Evolutionary conservation across 2,888 invertebrate genomes (phyloP).

Genomic region (Tachina grossa): DNA sequence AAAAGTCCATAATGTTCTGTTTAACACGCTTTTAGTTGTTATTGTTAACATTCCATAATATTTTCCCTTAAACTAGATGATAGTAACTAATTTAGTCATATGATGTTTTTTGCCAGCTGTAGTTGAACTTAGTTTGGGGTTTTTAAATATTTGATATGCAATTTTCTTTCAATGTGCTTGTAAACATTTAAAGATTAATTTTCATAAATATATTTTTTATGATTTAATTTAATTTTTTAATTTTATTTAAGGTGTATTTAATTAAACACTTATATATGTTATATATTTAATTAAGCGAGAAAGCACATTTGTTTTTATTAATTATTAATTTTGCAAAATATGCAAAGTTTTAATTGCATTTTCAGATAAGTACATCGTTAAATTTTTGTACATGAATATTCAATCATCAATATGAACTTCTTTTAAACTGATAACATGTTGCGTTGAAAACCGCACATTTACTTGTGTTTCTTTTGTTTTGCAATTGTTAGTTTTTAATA

Average conservation of each 20-base stretch:
- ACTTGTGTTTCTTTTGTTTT: neutral
- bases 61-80: slow-evolving; percentile 9
- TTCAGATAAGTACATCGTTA: slow-evolving; percentile 6
- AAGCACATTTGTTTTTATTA: slow-evolving; percentile 30
- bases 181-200: slow-evolving; percentile 13
- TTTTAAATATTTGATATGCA: slow-evolving; percentile 11
- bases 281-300: slow-evolving; percentile 16
- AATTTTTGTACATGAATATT: slow-evolving; percentile 10
- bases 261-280: slow-evolving; percentile 15
- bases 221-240: neutral
- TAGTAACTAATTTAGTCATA: slow-evolving; percentile 35
- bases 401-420: slow-evolving; percentile 15
- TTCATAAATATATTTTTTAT: neutral
- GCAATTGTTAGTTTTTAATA: slow-evolving; percentile 25
- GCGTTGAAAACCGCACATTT: slow-evolving; percentile 36
- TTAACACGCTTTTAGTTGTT: neutral
- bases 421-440: slow-evolving; percentile 26
- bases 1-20: slow-evolving; percentile 27
- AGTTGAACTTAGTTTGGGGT: neutral
- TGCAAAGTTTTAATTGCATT: slow-evolving; percentile 31
- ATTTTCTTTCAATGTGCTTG: neutral
- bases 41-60: slow-evolving; percentile 32
- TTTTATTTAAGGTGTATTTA: neutral
- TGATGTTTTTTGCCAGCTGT: neutral
- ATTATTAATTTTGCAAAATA: slow-evolving; percentile 2